Conservation (phyloP, 2,113 vertebrate genomes). For the Ptychochromis oligacanthus region DNA sequence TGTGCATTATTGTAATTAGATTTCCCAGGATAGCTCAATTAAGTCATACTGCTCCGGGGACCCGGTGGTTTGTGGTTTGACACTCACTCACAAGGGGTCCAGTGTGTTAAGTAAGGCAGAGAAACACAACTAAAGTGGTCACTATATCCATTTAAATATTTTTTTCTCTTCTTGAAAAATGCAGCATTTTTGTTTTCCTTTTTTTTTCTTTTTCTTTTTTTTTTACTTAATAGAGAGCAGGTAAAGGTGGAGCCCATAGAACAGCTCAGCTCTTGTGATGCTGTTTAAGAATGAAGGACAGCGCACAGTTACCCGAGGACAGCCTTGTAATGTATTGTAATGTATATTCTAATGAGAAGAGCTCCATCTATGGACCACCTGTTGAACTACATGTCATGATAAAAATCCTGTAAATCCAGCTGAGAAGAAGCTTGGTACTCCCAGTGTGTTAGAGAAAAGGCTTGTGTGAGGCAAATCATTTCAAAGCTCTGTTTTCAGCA, state of each 20-base stretch:
- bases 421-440: neutral
- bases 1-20: conserved; percentile 82
- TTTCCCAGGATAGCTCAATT: conserved; percentile 82
- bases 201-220: conserved; percentile 7
- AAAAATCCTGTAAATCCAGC: conserved; percentile 1
- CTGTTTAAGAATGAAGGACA: conserved; percentile 59
- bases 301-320: conserved; percentile 40
- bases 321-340: conserved; percentile 60
- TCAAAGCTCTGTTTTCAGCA: conserved; percentile 43
- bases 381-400: conserved; percentile 80
- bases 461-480: conserved; percentile 39
- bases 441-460: conserved; percentile 5
- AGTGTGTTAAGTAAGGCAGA: conserved; percentile 77
- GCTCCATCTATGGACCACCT: conserved; percentile 86
- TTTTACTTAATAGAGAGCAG: conserved; percentile 44
- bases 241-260: conserved; percentile 39
- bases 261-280: conserved; percentile 42
- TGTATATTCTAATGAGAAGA: conserved; percentile 84
- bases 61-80: conserved; percentile 73
- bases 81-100: conserved; percentile 74
- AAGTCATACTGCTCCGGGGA: conserved; percentile 77
- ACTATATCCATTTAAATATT: conserved; percentile 22
- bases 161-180: neutral
- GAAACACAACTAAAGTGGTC: conserved; percentile 62
- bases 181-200: no score